phyloP scores from a whole-genome alignment of 2,888 invertebrate species.

The Linyphia triangularis region DNA sequence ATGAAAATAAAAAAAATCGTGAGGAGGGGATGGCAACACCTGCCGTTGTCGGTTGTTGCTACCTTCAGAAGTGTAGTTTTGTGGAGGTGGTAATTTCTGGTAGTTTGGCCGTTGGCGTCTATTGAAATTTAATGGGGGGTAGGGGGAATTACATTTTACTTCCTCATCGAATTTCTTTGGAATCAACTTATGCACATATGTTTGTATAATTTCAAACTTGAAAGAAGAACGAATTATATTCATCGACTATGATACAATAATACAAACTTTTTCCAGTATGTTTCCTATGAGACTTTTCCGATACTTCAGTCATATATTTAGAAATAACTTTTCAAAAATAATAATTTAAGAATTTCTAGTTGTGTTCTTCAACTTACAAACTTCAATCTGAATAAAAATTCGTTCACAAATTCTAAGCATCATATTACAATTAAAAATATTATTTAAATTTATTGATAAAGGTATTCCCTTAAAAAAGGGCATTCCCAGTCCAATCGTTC shows the following conservation, averaged over 20 bases:
- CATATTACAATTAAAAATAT: too few species aligned
- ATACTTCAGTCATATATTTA: background rate
- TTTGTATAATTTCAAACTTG: too few species aligned
- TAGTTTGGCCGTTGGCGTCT: background rate
- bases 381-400: too few species aligned
- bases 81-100: constrained; percentile 27
- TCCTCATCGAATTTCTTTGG: background rate
- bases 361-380: too few species aligned
- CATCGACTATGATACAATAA: too few species aligned
- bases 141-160: background rate
- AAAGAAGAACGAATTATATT: too few species aligned
- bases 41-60: constrained; percentile 51
- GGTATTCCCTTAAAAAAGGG: too few species aligned
- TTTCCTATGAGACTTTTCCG: background rate
- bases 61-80: background rate
- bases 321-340: too few species aligned
- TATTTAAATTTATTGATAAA: too few species aligned
- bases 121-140: background rate
- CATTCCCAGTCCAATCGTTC: too few species aligned
- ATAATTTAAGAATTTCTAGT: too few species aligned
- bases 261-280: background rate
- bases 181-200: background rate
- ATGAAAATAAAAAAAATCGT: constrained; percentile 20
- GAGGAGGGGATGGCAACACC: constrained; percentile 39
- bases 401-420: too few species aligned